Evolutionary conservation across 1,140 invertebrate species (phyloP), one percentile per base, ranked within the genome.

Genomic region (Bombus impatiens): DNA sequence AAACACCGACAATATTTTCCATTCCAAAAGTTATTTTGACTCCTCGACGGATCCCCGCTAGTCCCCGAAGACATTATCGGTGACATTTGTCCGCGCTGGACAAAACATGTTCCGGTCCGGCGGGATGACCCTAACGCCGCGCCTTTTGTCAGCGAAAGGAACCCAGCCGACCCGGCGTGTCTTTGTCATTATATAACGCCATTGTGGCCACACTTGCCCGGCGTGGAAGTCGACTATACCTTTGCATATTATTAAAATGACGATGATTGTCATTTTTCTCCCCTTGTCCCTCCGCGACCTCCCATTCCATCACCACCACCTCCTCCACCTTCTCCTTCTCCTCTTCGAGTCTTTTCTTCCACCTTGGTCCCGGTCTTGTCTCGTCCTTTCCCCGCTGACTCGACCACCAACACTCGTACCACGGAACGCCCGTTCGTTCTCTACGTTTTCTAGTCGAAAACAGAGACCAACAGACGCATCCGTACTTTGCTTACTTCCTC

Each of bases 171-270:
- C 91, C 91, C 93, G 92, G 86, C 91, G 92, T 93, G 92, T 95
- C 94, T 95, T 95, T 95, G 95, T 95, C 94, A 95, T 95, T 95
- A 95, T 95, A 95, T 95, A 95, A 95, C 94, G 93, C 95, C 90
- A 95, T 95, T 95, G 95, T 95, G 92, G 92, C 93, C 94, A 94
- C 94, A 95, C 94, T 95, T 95, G 94, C 93, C 93, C 92, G 92
- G 81, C 93, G 92, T 93, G 92, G 92, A 95, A 94, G 92, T 94
- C 89, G 94, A 92, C 93, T 91, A 88, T 91, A 84, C 90, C 88
- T 89, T 88, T 89, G 90, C 90, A 91, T 91, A 91, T 91, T 91
- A 86, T 88, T 85, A 94, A 95, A 95, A 94, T 95, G 94, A 95
- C 94, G 95, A 95, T 95, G 94, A 95, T 95, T 94, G 94, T 95